phyloP scores from a whole-genome alignment of 2,113 vertebrate species.

The Neopipo cinnamomea region DNA sequence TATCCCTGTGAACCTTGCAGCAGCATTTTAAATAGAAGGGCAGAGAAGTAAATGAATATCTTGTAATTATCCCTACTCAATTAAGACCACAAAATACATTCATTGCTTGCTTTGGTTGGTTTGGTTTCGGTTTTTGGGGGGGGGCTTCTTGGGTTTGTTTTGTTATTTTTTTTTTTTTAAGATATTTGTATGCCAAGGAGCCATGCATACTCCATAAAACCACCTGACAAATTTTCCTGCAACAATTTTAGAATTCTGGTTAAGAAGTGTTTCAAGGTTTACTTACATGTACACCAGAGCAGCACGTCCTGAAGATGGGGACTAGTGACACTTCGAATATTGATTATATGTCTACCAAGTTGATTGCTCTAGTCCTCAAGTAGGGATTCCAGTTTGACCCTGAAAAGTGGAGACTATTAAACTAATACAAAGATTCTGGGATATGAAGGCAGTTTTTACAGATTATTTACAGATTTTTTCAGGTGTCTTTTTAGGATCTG shows the following conservation, averaged over 20 bases:
- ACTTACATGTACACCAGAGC: accelerated
- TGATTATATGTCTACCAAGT: background rate
- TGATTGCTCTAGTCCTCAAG: background rate
- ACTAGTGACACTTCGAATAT: background rate
- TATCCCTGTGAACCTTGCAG: background rate
- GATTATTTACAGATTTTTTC: background rate
- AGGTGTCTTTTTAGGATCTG: background rate
- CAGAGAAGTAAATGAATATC: background rate
- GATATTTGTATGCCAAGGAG: background rate
- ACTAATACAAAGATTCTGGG: background rate
- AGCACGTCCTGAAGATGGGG: background rate
- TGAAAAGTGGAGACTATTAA: background rate
- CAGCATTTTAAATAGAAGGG: background rate
- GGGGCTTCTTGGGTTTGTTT: background rate
- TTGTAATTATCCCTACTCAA: background rate
- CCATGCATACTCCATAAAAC: background rate
- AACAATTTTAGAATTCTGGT: background rate
- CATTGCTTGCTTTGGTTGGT: background rate
- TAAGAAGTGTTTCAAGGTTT: background rate
- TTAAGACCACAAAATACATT: background rate
- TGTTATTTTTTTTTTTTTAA: background rate
- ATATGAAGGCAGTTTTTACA: background rate
- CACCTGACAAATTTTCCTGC: background rate
- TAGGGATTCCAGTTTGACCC: background rate
- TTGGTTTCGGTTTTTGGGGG: background rate